Base-by-base conservation (phyloP, 2,797 vertebrate genomes). In the Urosaurus nigricauda region DNA sequence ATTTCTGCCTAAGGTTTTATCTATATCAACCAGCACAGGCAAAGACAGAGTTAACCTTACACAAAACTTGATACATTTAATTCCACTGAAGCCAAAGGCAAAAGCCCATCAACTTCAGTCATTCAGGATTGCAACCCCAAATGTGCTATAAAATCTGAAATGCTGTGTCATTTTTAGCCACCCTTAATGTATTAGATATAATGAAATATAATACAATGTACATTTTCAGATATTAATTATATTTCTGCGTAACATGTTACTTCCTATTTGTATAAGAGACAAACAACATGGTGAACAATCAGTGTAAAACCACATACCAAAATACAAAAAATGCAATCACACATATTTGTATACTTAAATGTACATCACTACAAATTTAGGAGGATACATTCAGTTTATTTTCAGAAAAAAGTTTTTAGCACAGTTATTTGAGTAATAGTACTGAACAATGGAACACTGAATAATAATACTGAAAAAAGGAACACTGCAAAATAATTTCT, bases 141-240 rank as follows among this genome's bases (percentile, higher is more conserved):
- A 89, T 84, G 79, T 88, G 92, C 60, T 0, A 0, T 87, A 92
- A 70, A 77, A 87, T 47, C 83, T 92, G 21, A 79, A 88, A 80
- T 93, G 89, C 87, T 75, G 73, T 92, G 83, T 87, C 32, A 0
- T 87, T 94, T 95, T 95, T 96, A 96, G 94, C 93, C 94, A 95
- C 83, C 91, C 95, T 96, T 96, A 96, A 95, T 93, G 93, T 43
- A 93, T 87, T 89, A 73, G 79, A 58, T 81, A 81, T 85, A 88
- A 63, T 79, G 3, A 90, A 84, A 84, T 87, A 89, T 73, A 90
- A 83, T 2, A 60, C 35, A 91, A 89, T 84, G 17, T 4, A 53
- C 85, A 92, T 90, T 84, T 51, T 88, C 78, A 91, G 11, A 90
- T 88, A 60, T 80, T 79, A 58, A 79, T 26, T 85, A 86, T 91